These are phyloP conservation scores for Dicyrtomina minuta DNA, from an alignment of 2,888 invertebrate genomes.

Conservation along the genomic window DNA sequence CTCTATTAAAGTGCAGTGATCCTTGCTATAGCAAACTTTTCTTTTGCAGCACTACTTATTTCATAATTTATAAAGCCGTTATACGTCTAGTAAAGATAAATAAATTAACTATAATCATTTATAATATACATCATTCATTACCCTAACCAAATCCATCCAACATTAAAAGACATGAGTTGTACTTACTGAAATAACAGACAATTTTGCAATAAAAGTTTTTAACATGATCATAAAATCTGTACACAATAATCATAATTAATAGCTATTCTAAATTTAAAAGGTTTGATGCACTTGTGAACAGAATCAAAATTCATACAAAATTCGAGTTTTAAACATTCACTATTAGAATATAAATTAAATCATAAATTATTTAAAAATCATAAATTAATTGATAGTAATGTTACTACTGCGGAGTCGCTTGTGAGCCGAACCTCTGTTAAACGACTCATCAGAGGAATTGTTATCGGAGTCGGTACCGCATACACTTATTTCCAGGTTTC, in stretches of 20 bases:
- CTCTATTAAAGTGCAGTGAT: constrained; percentile 15
- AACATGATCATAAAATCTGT: constrained; percentile 4
- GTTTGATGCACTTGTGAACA: constrained; percentile 8
- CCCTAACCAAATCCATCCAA: constrained; percentile 25
- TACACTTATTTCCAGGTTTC: constrained; percentile 52
- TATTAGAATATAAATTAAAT: constrained; percentile 4
- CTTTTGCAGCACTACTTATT: neutral
- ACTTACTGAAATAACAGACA: neutral
- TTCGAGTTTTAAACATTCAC: constrained; percentile 11
- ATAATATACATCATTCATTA: neutral
- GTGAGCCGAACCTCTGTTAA: constrained; percentile 30
- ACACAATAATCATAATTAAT: constrained; percentile 2
- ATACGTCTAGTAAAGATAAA: no score
- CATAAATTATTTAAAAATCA: constrained; percentile 32
- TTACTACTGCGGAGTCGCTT: constrained; percentile 34
- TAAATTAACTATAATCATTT: no score
- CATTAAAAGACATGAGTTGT: constrained; percentile 15
- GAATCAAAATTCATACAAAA: constrained; percentile 32
- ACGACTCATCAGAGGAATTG: constrained; percentile 45
- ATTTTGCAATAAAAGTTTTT: neutral
- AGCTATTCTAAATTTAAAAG: neutral
- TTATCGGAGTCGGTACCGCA: constrained; percentile 50
- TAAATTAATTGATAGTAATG: constrained; percentile 33
- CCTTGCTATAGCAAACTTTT: constrained; percentile 1
- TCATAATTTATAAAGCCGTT: no score